Evolutionary conservation across 2,113 vertebrate species (phyloP), one percentile per base, ranked within the genome.

Genomic region (Nibea coibor): DNA sequence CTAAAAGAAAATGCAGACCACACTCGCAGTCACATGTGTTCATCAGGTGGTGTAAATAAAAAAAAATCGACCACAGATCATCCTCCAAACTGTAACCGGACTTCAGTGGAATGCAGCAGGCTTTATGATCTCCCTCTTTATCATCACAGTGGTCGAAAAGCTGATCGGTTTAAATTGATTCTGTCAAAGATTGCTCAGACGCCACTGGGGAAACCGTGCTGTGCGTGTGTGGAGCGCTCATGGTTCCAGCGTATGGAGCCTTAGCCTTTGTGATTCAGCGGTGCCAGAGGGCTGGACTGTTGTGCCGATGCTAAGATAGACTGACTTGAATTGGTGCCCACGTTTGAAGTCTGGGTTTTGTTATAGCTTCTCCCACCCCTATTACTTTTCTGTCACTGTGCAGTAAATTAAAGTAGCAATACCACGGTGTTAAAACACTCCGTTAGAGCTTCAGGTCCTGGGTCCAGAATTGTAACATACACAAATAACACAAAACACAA

Each of bases 301-400:
- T 57, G 45, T 59, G 14, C 67, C 17, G 62, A 73, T 65, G 72
- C 72, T 82, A 28, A 83, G 51, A 80, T 42, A 59, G 31, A 63
- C 74, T 69, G 82, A 74, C 51, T 84, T 83, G 57, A 92, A 89
- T 92, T 82, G 85, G 68, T 48, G 31, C 59, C 70, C 31, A 22
- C 70, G 17, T 70, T 51, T 75, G 1, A 59, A 35, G 78, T 88
- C 83, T 90, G 87, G 58, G 9, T 84, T 82, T 47, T 75, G 63
- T 90, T 89, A 82, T 61, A 80, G 63, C 75, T 72, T 47, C 3
- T 11, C 70, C 14, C 70, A 50, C 14, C 51, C 54, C 28, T 31
- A 6, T 75, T 35, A 12, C 45, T 62, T 45, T 65, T 12, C 0
- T 2, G 0, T 70, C 22, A 11, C 19, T 80, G 45, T 75, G 48